phyloP scores from a whole-genome alignment of 2,797 vertebrate genomes.

The Anguilla marmorata region DNA sequence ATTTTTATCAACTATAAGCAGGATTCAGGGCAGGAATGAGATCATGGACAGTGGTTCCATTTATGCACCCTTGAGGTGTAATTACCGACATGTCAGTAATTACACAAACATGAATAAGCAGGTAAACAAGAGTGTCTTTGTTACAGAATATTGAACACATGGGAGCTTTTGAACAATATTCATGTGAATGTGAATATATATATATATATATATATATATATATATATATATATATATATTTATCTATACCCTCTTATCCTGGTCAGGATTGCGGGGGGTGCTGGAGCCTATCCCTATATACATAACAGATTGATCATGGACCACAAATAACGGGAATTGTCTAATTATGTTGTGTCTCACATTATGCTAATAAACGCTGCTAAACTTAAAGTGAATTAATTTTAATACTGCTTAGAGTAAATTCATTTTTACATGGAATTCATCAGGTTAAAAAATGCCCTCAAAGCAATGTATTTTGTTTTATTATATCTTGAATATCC shows the following conservation, averaged over 20 bases:
- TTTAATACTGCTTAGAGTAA: not conserved
- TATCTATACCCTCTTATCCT: no score
- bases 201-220: not conserved
- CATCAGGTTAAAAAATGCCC: not conserved
- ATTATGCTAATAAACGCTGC: not conserved
- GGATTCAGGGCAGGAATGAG: not conserved
- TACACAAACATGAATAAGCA: not conserved
- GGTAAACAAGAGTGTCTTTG: not conserved
- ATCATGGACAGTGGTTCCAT: not conserved
- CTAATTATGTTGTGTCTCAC: not conserved
- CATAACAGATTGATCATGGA: no score
- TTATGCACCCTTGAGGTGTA: not conserved
- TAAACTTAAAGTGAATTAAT: not conserved
- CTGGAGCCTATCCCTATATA: no score
- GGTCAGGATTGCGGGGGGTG: no score
- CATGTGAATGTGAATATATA: not conserved
- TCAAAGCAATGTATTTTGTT: constrained; percentile 46
- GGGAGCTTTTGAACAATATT: not conserved
- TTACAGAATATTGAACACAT: not conserved
- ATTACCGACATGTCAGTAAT: not conserved
- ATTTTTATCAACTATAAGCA: not conserved
- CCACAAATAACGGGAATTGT: not conserved
- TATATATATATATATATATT: not conserved
- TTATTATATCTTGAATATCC: constrained; percentile 53
- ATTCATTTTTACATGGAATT: not conserved